phyloP scores from a whole-genome alignment of 2,888 invertebrate species.

The Ommatoiulus sabulosus region DNA sequence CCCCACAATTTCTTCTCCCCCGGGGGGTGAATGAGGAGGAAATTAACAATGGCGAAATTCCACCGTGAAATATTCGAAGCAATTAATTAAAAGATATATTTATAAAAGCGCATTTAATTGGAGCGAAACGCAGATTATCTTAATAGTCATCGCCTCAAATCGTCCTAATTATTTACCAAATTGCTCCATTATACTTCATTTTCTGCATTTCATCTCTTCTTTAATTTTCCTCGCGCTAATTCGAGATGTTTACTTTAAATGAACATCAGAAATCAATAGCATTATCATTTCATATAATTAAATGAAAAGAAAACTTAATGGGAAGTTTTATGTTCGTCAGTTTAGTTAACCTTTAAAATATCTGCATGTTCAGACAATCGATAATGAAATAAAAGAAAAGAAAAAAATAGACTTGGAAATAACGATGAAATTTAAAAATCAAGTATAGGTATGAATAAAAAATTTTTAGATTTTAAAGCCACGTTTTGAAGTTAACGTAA shows the following conservation, averaged over 20 bases:
- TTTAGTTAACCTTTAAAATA: no score
- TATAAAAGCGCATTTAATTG: slow-evolving; percentile 36
- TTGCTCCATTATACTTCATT: slow-evolving; percentile 41
- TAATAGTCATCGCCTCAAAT: slow-evolving; percentile 45
- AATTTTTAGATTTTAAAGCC: no score
- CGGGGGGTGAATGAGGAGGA: neutral
- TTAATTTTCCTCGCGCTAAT: slow-evolving; percentile 23
- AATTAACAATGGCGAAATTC: slow-evolving; percentile 14
- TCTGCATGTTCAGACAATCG: no score
- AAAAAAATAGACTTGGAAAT: no score
- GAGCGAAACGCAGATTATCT: slow-evolving; percentile 30
- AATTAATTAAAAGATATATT: slow-evolving; percentile 42
- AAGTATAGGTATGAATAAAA: no score
- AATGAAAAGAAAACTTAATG: neutral
- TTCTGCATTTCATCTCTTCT: slow-evolving; percentile 9
- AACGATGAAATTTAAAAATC: no score
- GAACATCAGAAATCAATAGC: slow-evolving; percentile 12
- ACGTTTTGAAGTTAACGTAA: no score
- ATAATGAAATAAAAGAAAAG: no score
- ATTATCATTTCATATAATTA: slow-evolving; percentile 1
- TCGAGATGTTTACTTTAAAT: slow-evolving; percentile 38
- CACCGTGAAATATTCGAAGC: neutral
- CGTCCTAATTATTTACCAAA: slow-evolving; percentile 47
- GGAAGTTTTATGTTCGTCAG: neutral
- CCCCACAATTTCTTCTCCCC: neutral